Base-by-base conservation (phyloP, 2,113 vertebrate species). In the Rhynchomys soricoides region DNA sequence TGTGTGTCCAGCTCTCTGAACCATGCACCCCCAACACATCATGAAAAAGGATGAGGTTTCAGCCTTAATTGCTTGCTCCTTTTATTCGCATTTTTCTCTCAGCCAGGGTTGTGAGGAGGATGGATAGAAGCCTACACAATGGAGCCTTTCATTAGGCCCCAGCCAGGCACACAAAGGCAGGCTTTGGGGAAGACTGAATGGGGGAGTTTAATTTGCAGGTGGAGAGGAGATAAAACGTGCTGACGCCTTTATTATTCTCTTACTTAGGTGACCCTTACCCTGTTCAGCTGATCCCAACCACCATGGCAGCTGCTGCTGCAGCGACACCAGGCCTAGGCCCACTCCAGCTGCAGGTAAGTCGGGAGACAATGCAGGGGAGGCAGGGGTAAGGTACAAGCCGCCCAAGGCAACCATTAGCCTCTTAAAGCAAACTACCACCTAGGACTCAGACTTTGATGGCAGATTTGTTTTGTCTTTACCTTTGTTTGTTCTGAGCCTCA, bases 251-350 rank as follows among this genome's bases (percentile, higher is more conserved):
- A 91, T 98, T 99, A 98, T 98, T 99, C 98, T 99, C 98, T 98
- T 98, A 96, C 98, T 98, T 98, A 99, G 99, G 99, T 99, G 99
- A 99, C 98, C 99, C 99, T 93, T 99, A 99, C 99, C 99, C 99
- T 7, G 99, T 99, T 98, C 99, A 99, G 99, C 99, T 99, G 98
- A 99, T 99, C 98, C 99, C 99, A 93, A 99, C 99, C 71, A 99
- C 99, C 94, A 99, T 99, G 99, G 99, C 99, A 96, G 99, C 99
- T 90, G 99, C 99, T 1, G 99, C 99, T 0, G 99, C 99, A 1
- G 99, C 99, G 96, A 99, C 99, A 50, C 99, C 99, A 1, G 99
- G 99, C 96, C 98, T 99, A 90, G 99, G 99, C 77, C 99, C 99
- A 4, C 99, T 99, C 87, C 99, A 99, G 98, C 99, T 99, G 98